Conservation (phyloP, 1,140 invertebrate species). For the Pollicipes pollicipes region DNA sequence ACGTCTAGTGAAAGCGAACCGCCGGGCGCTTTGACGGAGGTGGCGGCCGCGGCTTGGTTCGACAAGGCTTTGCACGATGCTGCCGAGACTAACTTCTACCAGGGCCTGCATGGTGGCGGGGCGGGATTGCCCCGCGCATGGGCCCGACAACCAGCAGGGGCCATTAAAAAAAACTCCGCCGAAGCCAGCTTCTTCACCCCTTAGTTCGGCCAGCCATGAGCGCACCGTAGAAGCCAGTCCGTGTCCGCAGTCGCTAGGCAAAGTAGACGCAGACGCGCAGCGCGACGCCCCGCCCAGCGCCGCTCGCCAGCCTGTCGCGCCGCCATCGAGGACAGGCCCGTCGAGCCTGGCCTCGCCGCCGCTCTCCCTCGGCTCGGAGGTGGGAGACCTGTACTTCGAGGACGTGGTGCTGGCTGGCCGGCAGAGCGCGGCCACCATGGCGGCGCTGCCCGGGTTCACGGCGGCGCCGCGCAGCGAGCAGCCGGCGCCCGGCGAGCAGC, state of each 20-base stretch:
- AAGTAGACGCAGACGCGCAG: not conserved
- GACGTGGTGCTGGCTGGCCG: not conserved
- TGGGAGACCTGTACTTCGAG: not conserved
- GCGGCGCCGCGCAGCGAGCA: not conserved
- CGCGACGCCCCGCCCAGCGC: no score
- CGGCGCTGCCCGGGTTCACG: not conserved
- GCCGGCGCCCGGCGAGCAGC: not conserved
- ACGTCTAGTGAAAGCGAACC: not conserved
- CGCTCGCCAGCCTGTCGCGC: no score
- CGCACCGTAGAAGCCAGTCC: not conserved
- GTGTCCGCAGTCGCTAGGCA: not conserved
- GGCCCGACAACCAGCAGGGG: not conserved
- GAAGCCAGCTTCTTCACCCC: not conserved
- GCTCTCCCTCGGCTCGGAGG: not conserved
- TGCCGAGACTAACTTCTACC: not conserved
- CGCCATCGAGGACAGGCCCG: not conserved
- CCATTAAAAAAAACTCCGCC: not conserved
- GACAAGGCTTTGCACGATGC: not conserved
- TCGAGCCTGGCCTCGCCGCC: not conserved
- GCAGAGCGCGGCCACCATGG: not conserved
- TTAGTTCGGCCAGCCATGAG: not conserved
- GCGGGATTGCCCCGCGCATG: no score
- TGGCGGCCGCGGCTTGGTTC: not conserved
- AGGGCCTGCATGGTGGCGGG: not conserved
- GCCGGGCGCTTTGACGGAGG: not conserved